Base-by-base conservation (phyloP, 2,888 invertebrate species). In the Odontothrips loti region DNA sequence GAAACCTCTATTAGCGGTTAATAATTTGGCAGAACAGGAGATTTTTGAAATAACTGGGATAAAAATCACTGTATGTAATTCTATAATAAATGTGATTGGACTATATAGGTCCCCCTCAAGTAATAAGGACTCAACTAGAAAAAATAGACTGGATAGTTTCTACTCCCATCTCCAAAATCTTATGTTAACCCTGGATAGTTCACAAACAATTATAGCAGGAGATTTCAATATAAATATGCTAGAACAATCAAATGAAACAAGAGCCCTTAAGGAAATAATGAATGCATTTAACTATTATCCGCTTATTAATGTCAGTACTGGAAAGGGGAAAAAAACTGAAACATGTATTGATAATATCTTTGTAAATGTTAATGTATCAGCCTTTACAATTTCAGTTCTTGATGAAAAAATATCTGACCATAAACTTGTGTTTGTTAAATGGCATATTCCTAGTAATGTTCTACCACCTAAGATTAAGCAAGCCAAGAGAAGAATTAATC, bases 181-280 rank as follows among this genome's bases (percentile, higher is more conserved):
- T 9, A 4, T 10, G 17, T 17, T 15, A 20, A n/a, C 2, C n/a
- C 63, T n/a, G 0, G 1, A n/a, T 2, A n/a, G 9, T 2, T 63
- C 20, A 1, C 17, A 63, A n/a, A n/a, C n/a, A 63, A 63, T 63
- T 9, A 9, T 63, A 12, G 63, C 63, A 2, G 63, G 63, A 1
- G 63, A 63, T n/a, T 63, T 63, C n/a, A 63, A 63, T 63, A n/a
- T 63, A n/a, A n/a, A 63, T 63, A n/a, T 63, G 0, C n/a, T 63
- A 9, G 9, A n/a, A 17, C 1, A 8, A 2, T 2, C 17, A 2
- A 63, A 12, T 17, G n/a, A 63, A 8, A n/a, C 63, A n/a, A 9
- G 9, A 2, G n/a, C 1, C 1, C n/a, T 63, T 63, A 20, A n/a
- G 15, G n/a, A n/a, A 9, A 63, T n/a, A 9, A 9, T 63, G n/a